Base-by-base conservation (phyloP, 2,113 vertebrate species). In the Meles meles region DNA sequence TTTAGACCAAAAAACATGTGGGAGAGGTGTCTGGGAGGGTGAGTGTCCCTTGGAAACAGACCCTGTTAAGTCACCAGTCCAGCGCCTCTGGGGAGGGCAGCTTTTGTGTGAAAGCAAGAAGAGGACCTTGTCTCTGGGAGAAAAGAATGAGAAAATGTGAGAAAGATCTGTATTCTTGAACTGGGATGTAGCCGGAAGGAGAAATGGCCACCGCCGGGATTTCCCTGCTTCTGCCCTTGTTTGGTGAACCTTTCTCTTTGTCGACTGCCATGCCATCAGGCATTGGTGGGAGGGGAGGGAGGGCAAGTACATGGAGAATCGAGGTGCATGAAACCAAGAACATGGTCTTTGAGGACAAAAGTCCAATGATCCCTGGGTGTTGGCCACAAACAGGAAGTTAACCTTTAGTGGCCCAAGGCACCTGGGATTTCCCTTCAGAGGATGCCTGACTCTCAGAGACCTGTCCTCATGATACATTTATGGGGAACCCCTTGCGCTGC, bases 231-330 rank as follows among this genome's bases (percentile, higher is more conserved):
- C 72, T 44, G 23, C 11, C 63, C 8, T 20, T 18, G 23, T 61
- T 23, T 31, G 49, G 83, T 29, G 2, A 44, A 79, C 21, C n/a
- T 88, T 65, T 94, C 76, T 55, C 4, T 65, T 42, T 57, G 57
- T 57, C 63, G 65, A 79, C 47, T 27, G 39, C 81, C 49, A 17
- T 1, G 1, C 6, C 18, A 27, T 12, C 18, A 34, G 25, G 42
- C 18, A 14, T 3, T 27, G 44, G 59, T 31, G 42, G 27, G 34
- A 44, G 11, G 71, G 34, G 3, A 65, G 61, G 27, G 10, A 39
- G 39, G 29, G 2, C 0, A 10, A 13, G 7, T 1, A 8, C 1
- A 25, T 0, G 29, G 20, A 52, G 52, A 63, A 12, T 83, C 44
- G 52, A 59, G 77, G 21, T 37, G 5, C 10, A 1, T 4, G 37